Evolutionary conservation across 2,113 vertebrate genomes (phyloP), one percentile per base, ranked within the genome.

Genomic region (Sporophila hypoxantha): DNA sequence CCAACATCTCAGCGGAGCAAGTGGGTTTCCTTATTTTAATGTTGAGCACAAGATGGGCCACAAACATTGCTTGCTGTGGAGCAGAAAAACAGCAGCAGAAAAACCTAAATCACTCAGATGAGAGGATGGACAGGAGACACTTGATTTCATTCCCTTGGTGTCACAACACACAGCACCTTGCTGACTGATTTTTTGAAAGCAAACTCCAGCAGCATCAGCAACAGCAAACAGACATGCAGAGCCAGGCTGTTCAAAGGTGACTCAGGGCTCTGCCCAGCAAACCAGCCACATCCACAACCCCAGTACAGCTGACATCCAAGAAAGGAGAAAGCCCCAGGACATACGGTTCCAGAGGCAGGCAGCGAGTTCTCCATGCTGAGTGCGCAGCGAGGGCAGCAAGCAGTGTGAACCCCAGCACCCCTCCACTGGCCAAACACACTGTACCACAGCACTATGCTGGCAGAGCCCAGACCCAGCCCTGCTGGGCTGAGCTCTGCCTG

Each of bases 311-410:
- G 25, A 36, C 16, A 47, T 30, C 39, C 16, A 14, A 85, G 80
- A 29, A 52, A 82, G 65, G 61, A 71, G 66, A 86, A 55, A 36
- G 68, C 44, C 79, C 37, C 15, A 69, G 71, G 93, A 97, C 93
- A 11, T 94, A 96, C 84, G 37, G 92, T 88, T 95, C 79, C 84
- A 7, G 90, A 91, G 76, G 94, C 93, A 37, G 95, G 78, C 78
- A 76, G 78, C 2, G 41, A 95, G 71, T 77, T 90, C 69, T 97
- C 96, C 96, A 95, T 94, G 93, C 88, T 41, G 87, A 90, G 44
- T 5, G 76, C 34, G 26, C 5, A 19, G 87, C 0, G 30, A 76
- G 82, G 84, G 62, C 64, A 89, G 82, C 74, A 55, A 2, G 30
- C 90, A 22, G 80, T 32, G 64, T 30, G 83, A 89, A 60, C 21